These are phyloP conservation scores for Mormyrus lacerda DNA, from an alignment of 2,113 vertebrate genomes.

Conservation along the genomic window DNA sequence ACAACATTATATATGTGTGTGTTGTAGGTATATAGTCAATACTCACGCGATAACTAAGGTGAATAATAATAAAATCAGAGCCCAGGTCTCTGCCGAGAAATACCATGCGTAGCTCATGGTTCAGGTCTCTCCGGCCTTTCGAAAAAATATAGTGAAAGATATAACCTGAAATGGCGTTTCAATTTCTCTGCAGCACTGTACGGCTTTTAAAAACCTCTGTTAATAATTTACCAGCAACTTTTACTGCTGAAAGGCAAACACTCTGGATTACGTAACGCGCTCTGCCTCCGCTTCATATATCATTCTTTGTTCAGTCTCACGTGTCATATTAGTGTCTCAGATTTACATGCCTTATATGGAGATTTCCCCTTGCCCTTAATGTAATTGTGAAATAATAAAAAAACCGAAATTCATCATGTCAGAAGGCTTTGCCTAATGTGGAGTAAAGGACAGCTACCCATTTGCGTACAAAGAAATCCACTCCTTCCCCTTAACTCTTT, in stretches of 20 bases:
- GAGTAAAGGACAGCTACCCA: too few relatives aligned
- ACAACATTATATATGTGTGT: neutral
- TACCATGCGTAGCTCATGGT: slow-evolving; percentile 24
- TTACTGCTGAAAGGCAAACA: neutral
- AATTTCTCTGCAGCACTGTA: neutral
- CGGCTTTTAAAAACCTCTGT: neutral
- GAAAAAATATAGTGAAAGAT: neutral
- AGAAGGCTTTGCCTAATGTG: neutral
- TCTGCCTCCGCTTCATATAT: neutral
- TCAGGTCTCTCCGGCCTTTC: neutral
- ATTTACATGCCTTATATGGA: neutral
- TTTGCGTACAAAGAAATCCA: neutral
- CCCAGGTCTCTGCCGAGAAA: slow-evolving; percentile 37
- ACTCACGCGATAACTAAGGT: slow-evolving; percentile 48
- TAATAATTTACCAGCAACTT: neutral
- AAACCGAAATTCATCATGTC: neutral
- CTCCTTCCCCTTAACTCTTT: neutral
- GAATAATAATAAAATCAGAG: slow-evolving; percentile 33
- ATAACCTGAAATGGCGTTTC: neutral
- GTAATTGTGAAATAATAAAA: neutral
- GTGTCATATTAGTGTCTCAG: neutral
- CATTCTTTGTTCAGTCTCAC: neutral
- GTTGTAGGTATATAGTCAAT: neutral
- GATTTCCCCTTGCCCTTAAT: neutral
- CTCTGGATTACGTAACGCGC: neutral